These are phyloP conservation scores for Saguinus imperator DNA, from an alignment of 2,113 vertebrate genomes.

Conservation along the genomic window DNA sequence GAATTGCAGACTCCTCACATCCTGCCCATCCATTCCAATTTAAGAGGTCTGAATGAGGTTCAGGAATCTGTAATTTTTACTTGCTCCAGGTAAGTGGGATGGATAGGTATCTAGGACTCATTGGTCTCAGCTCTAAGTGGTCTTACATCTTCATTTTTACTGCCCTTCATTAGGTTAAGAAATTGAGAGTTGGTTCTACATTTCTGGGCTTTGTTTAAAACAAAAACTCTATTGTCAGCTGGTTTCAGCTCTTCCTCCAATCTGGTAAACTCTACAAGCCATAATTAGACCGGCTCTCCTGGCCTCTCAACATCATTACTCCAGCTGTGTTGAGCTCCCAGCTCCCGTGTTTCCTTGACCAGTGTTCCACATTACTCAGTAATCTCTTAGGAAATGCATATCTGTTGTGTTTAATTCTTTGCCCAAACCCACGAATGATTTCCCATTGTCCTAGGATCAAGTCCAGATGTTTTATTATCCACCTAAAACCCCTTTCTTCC, in stretches of 20 bases:
- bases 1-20: fast-evolving
- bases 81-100: background rate
- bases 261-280: background rate
- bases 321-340: too few relatives aligned
- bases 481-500: background rate
- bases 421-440: background rate
- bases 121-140: background rate
- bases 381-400: background rate
- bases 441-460: background rate
- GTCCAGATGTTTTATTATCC: background rate
- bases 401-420: background rate
- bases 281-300: background rate
- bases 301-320: fast-evolving
- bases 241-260: background rate
- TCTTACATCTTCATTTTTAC: background rate
- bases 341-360: fast-evolving
- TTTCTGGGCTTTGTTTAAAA: background rate
- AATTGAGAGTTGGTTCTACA: background rate
- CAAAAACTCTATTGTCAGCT: background rate
- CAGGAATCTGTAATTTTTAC: background rate
- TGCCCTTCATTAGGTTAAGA: background rate
- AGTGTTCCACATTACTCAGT: fast-evolving
- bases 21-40: background rate
- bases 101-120: background rate
- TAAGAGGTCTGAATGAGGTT: background rate